These are phyloP conservation scores for Capra hircus DNA, from an alignment of 2,113 vertebrate species.

Conservation along the genomic window DNA sequence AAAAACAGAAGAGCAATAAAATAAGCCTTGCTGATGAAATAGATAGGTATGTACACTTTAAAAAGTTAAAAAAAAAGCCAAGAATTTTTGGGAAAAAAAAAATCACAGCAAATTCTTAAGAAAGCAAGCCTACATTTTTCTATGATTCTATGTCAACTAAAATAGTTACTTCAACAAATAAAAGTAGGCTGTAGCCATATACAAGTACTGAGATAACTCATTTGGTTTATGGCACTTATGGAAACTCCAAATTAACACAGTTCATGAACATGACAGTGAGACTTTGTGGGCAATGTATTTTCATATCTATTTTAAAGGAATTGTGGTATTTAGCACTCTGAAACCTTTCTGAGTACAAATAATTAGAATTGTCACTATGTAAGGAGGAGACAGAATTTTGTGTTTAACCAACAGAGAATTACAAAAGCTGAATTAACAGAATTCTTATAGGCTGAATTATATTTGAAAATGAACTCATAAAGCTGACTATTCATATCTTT, in stretches of 20 bases:
- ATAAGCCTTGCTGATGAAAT: not conserved
- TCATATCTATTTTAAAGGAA: not conserved
- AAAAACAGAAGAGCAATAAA: not conserved
- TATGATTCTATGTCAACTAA: not conserved
- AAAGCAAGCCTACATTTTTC: constrained; percentile 27
- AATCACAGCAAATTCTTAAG: not conserved
- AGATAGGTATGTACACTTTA: not conserved
- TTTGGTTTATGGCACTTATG: not conserved
- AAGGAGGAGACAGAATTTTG: not conserved
- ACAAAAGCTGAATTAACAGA: not conserved
- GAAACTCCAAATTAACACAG: not conserved
- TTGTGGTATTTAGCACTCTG: not conserved
- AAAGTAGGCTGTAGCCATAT: not conserved
- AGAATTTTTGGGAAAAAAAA: not conserved
- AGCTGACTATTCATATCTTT: not conserved
- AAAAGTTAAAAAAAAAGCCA: not conserved
- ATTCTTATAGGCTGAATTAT: not conserved
- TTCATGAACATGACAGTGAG: not conserved
- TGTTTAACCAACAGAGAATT: not conserved
- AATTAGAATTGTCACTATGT: not conserved
- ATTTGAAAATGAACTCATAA: constrained; percentile 4
- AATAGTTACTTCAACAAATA: not conserved
- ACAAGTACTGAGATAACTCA: not conserved
- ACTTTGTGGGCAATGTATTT: not conserved
- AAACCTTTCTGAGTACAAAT: not conserved